Evolutionary conservation across 2,113 vertebrate species (phyloP), one percentile per base, ranked within the genome.

Genomic region (Corythoichthys haematopterus): DNA sequence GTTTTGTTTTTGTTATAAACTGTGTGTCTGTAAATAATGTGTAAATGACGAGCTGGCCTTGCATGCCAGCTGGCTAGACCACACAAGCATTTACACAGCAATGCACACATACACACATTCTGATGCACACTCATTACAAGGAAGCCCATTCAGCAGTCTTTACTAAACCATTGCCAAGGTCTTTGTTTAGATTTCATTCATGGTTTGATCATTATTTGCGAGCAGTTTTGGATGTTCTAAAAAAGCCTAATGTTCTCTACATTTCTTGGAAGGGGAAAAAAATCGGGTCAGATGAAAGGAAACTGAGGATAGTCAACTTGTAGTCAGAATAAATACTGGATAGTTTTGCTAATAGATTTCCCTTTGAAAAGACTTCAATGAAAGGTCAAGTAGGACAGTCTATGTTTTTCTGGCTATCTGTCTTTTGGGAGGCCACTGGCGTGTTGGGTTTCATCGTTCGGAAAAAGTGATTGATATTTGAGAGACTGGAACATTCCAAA

Each of bases 1-100:
- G 71, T 82, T 80, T 84, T 65, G 77, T 80, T 85, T 86, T 83
- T 89, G 79, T 88, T 80, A 71, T 78, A 67, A 87, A 80, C 77
- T 80, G 65, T 83, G 66, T 66, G 69, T 81, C 82, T 88, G 77
- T 80, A 80, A 85, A 85, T 84, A 80, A 84, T 83, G 73, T 74
- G 76, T 72, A 77, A 84, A 84, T 85, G 76, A 78, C 66, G 69
- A 81, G 76, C 65, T 67, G 64, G 47, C 68, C 43, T 38, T 20
- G 55, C 68, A 64, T 80, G 71, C 77, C 80, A 72, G 16, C 61
- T 47, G 10, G 36, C 46, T 52, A 9, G 76, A 67, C 85, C 79
- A 77, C 83, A 83, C 77, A 75, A 68, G 76, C 45, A 68, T 65
- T 61, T 58, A 70, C 6, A 40, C 76, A 50, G 74, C 64, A 72